Percentiles rank a stretch among this genome's conserved stretches.
These are phyloP conservation scores for Sthenelais limicola DNA, from an alignment of 2,888 invertebrate species.

Conservation along the genomic window DNA sequence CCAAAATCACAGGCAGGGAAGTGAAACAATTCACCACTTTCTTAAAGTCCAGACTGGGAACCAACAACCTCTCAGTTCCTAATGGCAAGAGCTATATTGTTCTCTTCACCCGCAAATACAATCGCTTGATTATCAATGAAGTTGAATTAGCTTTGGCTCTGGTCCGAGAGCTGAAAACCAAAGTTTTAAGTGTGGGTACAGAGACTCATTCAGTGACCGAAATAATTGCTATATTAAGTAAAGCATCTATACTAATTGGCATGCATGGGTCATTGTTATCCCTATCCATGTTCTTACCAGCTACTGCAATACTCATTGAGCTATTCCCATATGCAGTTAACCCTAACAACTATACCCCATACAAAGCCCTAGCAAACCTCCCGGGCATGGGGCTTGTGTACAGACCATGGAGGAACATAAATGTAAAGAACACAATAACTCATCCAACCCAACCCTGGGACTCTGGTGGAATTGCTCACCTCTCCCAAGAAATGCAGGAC, in stretches of 20 bases:
- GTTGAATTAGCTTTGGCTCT: constrained; percentile 67
- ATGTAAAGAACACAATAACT: constrained; percentile 61
- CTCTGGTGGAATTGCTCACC: constrained; percentile 72
- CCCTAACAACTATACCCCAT: constrained; percentile 73
- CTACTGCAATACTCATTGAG: constrained; percentile 72
- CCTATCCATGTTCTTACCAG: constrained; percentile 71
- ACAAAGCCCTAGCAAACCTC: constrained; percentile 70
- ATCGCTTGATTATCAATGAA: constrained; percentile 73
- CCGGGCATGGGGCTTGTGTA: constrained; percentile 69
- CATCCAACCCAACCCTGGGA: constrained; percentile 70
- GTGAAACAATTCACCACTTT: constrained; percentile 44
- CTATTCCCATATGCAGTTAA: constrained; percentile 75
- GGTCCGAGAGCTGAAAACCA: constrained; percentile 55
- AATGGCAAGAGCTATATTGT: constrained; percentile 55
- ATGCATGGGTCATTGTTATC: constrained; percentile 74
- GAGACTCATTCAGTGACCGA: constrained; percentile 62
- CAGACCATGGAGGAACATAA: constrained; percentile 72
- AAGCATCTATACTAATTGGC: constrained; percentile 67
- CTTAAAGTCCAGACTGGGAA: constrained; percentile 34
- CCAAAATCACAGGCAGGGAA: constrained; percentile 53
- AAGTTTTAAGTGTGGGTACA: constrained; percentile 60
- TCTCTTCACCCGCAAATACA: constrained; percentile 69
- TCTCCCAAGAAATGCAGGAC: constrained; percentile 63
- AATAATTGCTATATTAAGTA: constrained; percentile 59
- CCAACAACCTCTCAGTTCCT: constrained; percentile 1